Conservation (phyloP, 2,888 invertebrate species). For the Philhelius pedissequus region DNA sequence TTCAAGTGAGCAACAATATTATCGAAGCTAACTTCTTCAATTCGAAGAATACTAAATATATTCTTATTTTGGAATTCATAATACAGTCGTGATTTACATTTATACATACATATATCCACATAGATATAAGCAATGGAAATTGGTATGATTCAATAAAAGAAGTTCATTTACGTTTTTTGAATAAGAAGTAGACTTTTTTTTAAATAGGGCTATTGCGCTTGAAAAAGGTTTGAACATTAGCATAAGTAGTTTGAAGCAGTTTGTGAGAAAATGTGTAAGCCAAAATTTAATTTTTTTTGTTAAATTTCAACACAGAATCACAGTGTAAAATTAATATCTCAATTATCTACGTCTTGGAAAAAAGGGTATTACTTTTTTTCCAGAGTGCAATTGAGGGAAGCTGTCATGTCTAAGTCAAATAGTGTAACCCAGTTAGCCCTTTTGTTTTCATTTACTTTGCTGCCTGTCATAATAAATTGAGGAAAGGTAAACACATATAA, state of each 20-base stretch:
- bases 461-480: too few species aligned
- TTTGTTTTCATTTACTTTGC: too few species aligned
- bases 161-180: constrained; percentile 1
- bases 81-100: background rate
- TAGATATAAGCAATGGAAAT: background rate
- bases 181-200: background rate
- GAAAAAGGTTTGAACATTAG: background rate
- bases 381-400: too few species aligned
- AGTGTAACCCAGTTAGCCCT: too few species aligned
- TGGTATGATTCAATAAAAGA: background rate
- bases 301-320: too few species aligned
- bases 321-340: too few species aligned
- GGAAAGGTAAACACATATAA: too few species aligned
- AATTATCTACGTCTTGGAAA: too few species aligned
- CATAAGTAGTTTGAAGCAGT: background rate
- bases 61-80: constrained; percentile 7
- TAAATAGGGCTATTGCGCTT: background rate
- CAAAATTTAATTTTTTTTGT: too few species aligned
- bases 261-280: background rate
- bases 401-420: too few species aligned
- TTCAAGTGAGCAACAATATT: constrained; percentile 2
- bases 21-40: constrained; percentile 23
- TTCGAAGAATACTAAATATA: constrained; percentile 15
- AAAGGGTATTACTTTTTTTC: too few species aligned
- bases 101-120: too few species aligned